Percentiles rank a stretch among this genome's conserved stretches.
Conservation (phyloP, 2,888 invertebrate species). For the Pollenia labialis region DNA sequence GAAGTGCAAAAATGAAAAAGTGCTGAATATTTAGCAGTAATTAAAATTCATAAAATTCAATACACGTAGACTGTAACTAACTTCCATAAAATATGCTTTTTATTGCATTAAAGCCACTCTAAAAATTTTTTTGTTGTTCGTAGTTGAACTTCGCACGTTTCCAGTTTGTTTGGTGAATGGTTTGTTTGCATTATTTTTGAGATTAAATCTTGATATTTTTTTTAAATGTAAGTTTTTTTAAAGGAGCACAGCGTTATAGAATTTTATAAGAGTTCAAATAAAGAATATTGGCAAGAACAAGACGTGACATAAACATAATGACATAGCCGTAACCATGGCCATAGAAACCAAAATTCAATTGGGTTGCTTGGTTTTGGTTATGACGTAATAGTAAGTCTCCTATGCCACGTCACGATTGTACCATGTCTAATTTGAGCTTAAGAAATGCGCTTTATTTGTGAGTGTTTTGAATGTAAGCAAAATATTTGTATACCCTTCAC, state of each 20-base stretch:
- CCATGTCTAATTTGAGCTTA: too few relatives aligned
- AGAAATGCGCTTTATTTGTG: too few relatives aligned
- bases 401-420: too few relatives aligned
- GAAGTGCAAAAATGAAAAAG: neutral
- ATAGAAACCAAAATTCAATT: too few relatives aligned
- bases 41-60: constrained; percentile 56
- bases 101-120: constrained; percentile 26
- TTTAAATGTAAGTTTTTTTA: neutral
- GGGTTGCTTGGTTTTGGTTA: too few relatives aligned
- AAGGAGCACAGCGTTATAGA: neutral
- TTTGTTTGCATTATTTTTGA: constrained; percentile 21
- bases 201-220: neutral
- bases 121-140: constrained; percentile 13
- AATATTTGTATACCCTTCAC: too few relatives aligned
- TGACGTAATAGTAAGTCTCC: too few relatives aligned
- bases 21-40: neutral
- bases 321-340: too few relatives aligned
- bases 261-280: constrained; percentile 1
- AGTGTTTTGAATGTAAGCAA: too few relatives aligned
- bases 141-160: neutral
- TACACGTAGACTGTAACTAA: constrained; percentile 52
- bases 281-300: too few relatives aligned
- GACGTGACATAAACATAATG: too few relatives aligned
- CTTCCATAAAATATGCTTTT: constrained; percentile 58
- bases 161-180: constrained; percentile 2